phyloP scores from a whole-genome alignment of 2,113 vertebrate genomes.

The Ovibos moschatus region DNA sequence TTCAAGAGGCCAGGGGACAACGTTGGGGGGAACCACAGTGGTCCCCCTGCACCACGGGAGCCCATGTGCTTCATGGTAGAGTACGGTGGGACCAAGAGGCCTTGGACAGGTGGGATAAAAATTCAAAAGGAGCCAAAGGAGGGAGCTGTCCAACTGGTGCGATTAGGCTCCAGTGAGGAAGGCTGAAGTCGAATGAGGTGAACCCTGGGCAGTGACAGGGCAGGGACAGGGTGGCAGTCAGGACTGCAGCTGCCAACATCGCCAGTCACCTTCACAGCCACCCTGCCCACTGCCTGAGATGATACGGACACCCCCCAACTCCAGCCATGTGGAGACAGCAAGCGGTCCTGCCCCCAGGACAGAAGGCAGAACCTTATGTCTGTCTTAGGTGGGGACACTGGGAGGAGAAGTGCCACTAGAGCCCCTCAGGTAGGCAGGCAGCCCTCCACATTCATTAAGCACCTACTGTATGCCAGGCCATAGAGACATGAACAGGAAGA shows the following conservation, averaged over 20 bases:
- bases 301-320: fast-evolving
- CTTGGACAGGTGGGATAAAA: background rate
- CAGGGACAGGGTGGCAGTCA: fast-evolving
- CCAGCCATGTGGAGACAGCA: background rate
- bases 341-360: background rate
- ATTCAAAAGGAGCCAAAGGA: background rate
- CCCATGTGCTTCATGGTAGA: background rate
- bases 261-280: background rate
- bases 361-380: background rate
- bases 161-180: background rate
- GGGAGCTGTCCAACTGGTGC: background rate
- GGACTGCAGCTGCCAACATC: background rate
- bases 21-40: fast-evolving
- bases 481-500: background rate
- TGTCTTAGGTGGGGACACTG: background rate
- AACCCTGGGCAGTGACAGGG: fast-evolving
- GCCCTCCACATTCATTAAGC: background rate
- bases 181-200: background rate
- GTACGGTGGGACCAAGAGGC: background rate
- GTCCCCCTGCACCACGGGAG: background rate
- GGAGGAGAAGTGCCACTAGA: fast-evolving
- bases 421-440: background rate
- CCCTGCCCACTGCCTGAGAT: background rate
- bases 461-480: background rate
- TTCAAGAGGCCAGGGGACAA: background rate